phyloP scores from a whole-genome alignment of 2,888 invertebrate species.

The Oligia fasciuncula region DNA sequence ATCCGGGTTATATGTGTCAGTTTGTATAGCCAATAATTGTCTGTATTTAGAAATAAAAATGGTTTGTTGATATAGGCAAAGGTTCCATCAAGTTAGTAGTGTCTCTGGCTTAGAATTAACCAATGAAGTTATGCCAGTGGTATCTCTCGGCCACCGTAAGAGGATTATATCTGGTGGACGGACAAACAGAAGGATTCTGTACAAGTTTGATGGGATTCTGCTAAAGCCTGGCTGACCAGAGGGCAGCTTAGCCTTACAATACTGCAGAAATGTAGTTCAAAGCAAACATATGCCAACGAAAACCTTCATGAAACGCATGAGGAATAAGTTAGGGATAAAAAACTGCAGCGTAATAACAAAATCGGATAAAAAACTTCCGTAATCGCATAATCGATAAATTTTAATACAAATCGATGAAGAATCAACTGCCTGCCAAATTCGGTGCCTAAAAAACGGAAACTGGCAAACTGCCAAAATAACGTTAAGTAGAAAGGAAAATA shows the following conservation, averaged over 20 bases:
- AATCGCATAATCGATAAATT: conserved; percentile 44
- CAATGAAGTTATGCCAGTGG: conserved; percentile 18
- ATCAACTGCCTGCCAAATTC: conserved; percentile 56
- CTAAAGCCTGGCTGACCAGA: conserved; percentile 14
- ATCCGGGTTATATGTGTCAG: not conserved
- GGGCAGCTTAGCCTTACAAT: not conserved
- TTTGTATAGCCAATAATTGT: not conserved
- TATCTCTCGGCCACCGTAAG: conserved; percentile 27
- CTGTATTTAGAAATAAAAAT: not conserved
- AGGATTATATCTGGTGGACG: conserved; percentile 43
- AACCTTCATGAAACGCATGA: not conserved
- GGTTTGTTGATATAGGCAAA: not conserved
- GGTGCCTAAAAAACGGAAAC: conserved; percentile 48
- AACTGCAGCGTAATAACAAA: not conserved
- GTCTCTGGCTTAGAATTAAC: conserved; percentile 22
- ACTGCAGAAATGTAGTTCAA: conserved; percentile 10
- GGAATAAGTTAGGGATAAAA: not conserved
- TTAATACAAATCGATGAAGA: conserved; percentile 44
- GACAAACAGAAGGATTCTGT: conserved; percentile 33
- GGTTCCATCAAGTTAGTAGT: conserved; percentile 17
- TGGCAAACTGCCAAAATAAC: conserved; percentile 50
- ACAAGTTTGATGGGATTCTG: conserved; percentile 15
- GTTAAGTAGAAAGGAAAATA: conserved; percentile 51
- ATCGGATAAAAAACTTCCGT: conserved; percentile 11
- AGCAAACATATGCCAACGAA: not conserved